These are phyloP conservation scores for Ambastaia sidthimunki DNA, from an alignment of 2,797 vertebrate genomes.

Conservation along the genomic window DNA sequence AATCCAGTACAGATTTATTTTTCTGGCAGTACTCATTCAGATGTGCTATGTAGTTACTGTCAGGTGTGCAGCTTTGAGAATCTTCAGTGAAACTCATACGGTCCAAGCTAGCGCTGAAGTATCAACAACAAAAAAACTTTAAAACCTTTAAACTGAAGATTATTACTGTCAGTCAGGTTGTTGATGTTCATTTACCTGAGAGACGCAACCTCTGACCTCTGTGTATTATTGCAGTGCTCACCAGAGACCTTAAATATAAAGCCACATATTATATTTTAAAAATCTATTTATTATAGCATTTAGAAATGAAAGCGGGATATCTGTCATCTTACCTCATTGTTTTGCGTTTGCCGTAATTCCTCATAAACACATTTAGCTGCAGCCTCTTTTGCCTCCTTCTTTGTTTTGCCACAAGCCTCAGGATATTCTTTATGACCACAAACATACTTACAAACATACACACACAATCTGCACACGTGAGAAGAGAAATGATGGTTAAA, in stretches of 20 bases:
- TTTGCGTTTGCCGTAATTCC: slow-evolving; percentile 44
- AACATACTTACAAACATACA: slow-evolving; percentile 65
- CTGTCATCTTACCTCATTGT: slow-evolving; percentile 55
- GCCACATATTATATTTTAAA: neutral
- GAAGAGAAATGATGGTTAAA: neutral
- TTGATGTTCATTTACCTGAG: slow-evolving; percentile 52
- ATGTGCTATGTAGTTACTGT: slow-evolving; percentile 65
- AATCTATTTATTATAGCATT: neutral
- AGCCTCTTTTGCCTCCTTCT: slow-evolving; percentile 72
- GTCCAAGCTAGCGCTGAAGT: slow-evolving; percentile 45
- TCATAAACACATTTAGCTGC: slow-evolving; percentile 70
- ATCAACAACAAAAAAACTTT: neutral
- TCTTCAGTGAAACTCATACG: neutral
- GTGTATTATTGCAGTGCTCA: slow-evolving; percentile 20
- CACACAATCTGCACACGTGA: neutral
- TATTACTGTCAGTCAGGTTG: neutral
- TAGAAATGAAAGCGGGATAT: neutral
- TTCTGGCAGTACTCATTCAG: slow-evolving; percentile 72
- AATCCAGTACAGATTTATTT: neutral
- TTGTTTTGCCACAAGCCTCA: slow-evolving; percentile 62
- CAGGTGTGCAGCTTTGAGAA: slow-evolving; percentile 9
- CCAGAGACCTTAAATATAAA: slow-evolving; percentile 59
- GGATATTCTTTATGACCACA: slow-evolving; percentile 66
- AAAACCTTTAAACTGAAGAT: neutral
- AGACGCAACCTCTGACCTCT: slow-evolving; percentile 16